Base-by-base conservation (phyloP, 2,888 invertebrate genomes). In the Hydraecia micacea region DNA sequence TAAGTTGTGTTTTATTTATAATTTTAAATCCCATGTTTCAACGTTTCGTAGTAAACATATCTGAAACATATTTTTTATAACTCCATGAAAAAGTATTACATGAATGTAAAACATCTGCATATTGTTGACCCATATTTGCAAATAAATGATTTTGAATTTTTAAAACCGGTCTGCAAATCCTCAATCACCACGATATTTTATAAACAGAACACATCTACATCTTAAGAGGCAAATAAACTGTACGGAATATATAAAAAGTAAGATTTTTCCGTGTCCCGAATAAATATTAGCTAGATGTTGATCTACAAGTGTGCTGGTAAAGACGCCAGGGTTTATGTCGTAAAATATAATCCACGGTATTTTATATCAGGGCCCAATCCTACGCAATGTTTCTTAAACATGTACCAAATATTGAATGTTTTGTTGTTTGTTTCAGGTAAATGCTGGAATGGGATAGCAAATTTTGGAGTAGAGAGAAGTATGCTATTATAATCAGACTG, bases 391-490 rank as follows among this genome's bases (percentile, higher is more conserved):
- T 89, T 83, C 77, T 85, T 85, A 80, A 86, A 80, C 75, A 85
- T 81, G 79, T 81, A 75, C 72, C 74, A 78, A 83, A 86, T 88
- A 81, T 82, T 80, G 68, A 85, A 86, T 80, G 58, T 78, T 74
- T 73, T 77, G 74, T 86, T 86, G 77, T 86, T 90, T 88, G 90
- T 89, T 90, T 70, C 88, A 89, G 90, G 90, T 90, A 90, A 86
- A 87, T 84, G 21, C 62, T 13, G 65, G n/a, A 62, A 55, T 58
- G 71, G 67, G 58, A 73, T 32, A 63, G 65, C 79, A 36, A 63
- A 73, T 75, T 55, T 62, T 62, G n/a, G 42, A 68, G 52, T 58
- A 65, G 25, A 42, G 81, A 55, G 52, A 75, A 80, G 79, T 82
- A 82, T 28, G 28, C 2, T 15, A 13, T 21, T 42, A 13, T 11